Conservation (phyloP, 2,888 invertebrate genomes). For the Heliconius ethilla region DNA sequence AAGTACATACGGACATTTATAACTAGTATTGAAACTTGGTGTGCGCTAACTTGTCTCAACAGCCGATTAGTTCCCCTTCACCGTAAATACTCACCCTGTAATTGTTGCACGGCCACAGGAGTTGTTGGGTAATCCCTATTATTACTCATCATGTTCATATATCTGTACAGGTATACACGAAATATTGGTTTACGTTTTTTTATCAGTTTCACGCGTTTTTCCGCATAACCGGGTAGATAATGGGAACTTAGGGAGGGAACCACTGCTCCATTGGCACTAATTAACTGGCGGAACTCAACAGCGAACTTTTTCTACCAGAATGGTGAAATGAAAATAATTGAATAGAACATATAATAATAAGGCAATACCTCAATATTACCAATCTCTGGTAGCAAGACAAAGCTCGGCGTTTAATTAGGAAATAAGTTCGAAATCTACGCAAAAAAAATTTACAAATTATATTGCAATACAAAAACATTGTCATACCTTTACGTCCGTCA, state of each 20-base stretch:
- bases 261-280: too few relatives aligned
- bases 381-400: background rate
- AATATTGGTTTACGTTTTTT: too few relatives aligned
- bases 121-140: background rate
- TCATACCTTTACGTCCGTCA: slow-evolving; percentile 12
- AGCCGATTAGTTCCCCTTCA: slow-evolving; percentile 10
- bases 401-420: background rate
- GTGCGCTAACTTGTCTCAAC: background rate
- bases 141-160: background rate
- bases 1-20: background rate
- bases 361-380: too few relatives aligned
- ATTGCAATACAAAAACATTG: background rate
- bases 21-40: background rate
- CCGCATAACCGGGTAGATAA: too few relatives aligned
- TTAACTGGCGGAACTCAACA: too few relatives aligned
- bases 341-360: too few relatives aligned
- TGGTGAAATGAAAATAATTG: background rate
- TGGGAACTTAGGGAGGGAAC: too few relatives aligned
- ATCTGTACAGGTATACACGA: too few relatives aligned
- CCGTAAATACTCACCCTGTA: background rate
- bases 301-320: background rate
- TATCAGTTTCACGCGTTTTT: too few relatives aligned
- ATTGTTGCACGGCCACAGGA: background rate
- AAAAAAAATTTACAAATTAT: background rate
- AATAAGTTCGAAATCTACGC: background rate